Base-by-base conservation (phyloP, 1,140 invertebrate species). In the Heliconius melpomene region DNA sequence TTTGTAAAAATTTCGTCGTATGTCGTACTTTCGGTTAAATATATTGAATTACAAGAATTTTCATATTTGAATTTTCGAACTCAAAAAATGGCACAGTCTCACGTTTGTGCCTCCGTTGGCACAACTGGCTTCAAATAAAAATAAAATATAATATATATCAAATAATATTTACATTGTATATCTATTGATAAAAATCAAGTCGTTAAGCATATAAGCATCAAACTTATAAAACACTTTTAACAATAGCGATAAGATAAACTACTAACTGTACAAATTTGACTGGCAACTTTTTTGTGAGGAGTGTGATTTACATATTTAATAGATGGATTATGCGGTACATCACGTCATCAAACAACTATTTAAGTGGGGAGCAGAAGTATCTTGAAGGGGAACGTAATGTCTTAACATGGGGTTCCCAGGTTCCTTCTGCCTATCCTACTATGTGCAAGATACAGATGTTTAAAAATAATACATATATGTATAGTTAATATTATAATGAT, bases 241-340 rank as follows among this genome's bases (percentile, higher is more conserved):
- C 60, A 29, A 66, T 29, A 11, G 5, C 0, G 60, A 66, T 66
- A 66, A 66, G 60, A 66, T 66, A 66, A 26, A 16, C 23, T 16
- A 66, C 60, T 29, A 11, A 66, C 23, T 66, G 60, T 13, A 29
- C 26, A 66, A 29, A 66, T 29, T 13, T 66, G 26, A 66, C 13
- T 66, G 60, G 11, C 5, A n/a, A 16, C 54, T 60, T 60, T n/a
- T 16, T 66, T 66, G 26, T 66, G 11, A 66, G 2, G n/a, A 13
- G 54, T n/a, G 8, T 9, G 1, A 60, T 60, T 23, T 60, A 60
- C 57, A n/a, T 23, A 2, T 60, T 23, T 13, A 20, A 66, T 66
- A 66, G 29, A 66, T n/a, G 11, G 60, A 66, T 66, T 66, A 66
- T 66, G 60, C 60, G 6, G 26, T 60, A 60, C 23, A 60, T 60